Conservation (phyloP, 2,113 vertebrate genomes). For the Chloroceryle aenea region DNA sequence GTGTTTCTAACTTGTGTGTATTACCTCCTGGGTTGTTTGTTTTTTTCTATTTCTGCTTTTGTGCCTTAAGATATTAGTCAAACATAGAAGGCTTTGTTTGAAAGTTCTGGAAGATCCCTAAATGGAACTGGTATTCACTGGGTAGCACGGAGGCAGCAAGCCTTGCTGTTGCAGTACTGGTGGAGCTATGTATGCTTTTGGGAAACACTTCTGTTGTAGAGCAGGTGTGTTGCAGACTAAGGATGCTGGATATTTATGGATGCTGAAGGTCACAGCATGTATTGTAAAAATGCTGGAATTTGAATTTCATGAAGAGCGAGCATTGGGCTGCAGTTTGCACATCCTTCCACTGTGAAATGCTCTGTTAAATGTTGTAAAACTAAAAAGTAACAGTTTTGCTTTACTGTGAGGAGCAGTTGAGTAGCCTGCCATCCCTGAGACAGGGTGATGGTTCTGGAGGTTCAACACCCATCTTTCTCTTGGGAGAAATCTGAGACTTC, state of each 20-base stretch:
- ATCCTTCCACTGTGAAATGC: background rate
- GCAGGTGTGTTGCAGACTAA: background rate
- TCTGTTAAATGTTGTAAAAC: background rate
- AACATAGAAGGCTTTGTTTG: background rate
- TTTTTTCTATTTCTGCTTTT: background rate
- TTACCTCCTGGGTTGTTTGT: background rate
- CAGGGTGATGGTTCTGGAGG: background rate
- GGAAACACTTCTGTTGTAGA: background rate
- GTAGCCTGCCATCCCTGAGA: background rate
- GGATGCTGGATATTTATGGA: background rate
- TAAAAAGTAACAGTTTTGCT: background rate
- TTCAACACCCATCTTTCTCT: background rate
- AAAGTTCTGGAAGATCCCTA: background rate
- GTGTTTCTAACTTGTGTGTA: background rate
- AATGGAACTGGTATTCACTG: background rate
- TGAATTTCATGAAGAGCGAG: background rate
- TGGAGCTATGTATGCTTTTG: background rate
- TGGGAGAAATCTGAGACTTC: fast-evolving
- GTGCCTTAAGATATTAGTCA: background rate
- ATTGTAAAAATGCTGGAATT: background rate
- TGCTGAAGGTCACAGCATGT: background rate
- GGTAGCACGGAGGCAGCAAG: background rate
- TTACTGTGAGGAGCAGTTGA: background rate
- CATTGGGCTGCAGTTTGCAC: background rate
- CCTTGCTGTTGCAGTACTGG: background rate